A percentile compares a stretch with the other conserved stretches of the same genome.
Evolutionary conservation across 1,140 invertebrate species (phyloP).

Genomic region (Pseudomyrmex concolor): DNA sequence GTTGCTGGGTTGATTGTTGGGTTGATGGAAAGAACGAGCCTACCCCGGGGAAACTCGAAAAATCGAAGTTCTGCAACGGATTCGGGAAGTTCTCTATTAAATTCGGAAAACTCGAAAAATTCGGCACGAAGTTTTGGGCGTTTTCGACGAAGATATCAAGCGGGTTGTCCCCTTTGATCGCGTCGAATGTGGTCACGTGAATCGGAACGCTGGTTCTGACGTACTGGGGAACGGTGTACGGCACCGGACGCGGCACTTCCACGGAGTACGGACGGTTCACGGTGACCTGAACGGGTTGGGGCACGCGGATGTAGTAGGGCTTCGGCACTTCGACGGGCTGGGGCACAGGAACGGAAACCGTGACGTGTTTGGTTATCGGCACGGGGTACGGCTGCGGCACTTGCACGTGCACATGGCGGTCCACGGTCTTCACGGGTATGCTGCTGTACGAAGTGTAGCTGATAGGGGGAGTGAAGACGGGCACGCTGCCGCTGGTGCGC

Average conservation of each 20-base stretch:
- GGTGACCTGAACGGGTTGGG: constrained; percentile 17
- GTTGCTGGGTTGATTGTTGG: background rate
- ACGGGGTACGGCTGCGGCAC: constrained; percentile 43
- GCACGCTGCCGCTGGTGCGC: too few species aligned
- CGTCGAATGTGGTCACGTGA: background rate
- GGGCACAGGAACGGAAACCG: constrained; percentile 12
- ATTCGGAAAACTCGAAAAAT: background rate
- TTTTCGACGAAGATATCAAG: constrained; percentile 36
- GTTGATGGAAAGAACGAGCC: background rate
- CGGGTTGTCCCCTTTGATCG: background rate
- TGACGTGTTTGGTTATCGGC: constrained; percentile 38
- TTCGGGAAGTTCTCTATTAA: background rate
- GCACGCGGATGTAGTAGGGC: constrained; percentile 28
- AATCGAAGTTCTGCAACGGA: constrained; percentile 7
- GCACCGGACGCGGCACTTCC: constrained; percentile 4
- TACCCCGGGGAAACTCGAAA: constrained; percentile 35
- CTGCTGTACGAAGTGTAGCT: background rate
- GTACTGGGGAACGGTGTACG: constrained; percentile 25
- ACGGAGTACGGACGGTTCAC: constrained; percentile 23
- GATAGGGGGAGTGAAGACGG: background rate
- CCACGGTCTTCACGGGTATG: background rate
- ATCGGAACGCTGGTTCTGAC: background rate
- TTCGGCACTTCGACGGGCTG: constrained; percentile 16
- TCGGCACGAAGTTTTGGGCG: background rate
- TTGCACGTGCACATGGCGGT: constrained; percentile 7